Evolutionary conservation across 2,113 vertebrate genomes (phyloP).

Genomic region (Charadrius vociferus): DNA sequence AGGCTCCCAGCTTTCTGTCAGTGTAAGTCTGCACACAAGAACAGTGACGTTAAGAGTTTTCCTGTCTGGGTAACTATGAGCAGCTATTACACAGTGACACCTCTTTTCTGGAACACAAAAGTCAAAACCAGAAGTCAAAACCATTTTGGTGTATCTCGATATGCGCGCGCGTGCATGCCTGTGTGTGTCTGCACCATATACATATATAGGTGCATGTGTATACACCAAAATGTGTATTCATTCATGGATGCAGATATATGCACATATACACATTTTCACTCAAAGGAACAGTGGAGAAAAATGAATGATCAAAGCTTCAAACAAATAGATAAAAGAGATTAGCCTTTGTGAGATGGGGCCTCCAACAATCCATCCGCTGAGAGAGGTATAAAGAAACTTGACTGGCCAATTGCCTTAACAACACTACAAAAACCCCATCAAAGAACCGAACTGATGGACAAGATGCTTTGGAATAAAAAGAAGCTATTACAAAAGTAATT

Average conservation of each 20-base stretch:
- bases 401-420: neutral
- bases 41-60: neutral
- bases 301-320: neutral
- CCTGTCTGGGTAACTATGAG: neutral
- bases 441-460: conserved; percentile 27
- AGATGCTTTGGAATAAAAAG: neutral
- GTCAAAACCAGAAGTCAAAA: neutral
- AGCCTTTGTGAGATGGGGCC: conserved; percentile 7
- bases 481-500: neutral
- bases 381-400: neutral
- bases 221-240: neutral
- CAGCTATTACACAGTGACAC: neutral
- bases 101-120: neutral
- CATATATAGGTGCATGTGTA: fast-evolving
- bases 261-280: neutral
- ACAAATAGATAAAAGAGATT: neutral
- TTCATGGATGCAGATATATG: too few species aligned
- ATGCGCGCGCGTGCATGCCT: fast-evolving
- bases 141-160: neutral
- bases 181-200: fast-evolving
- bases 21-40: neutral
- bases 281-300: neutral
- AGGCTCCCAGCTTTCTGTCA: neutral
- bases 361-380: conserved; percentile 33
- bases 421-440: neutral